Percentiles rank a stretch among this genome's conserved stretches.
phyloP scores from a whole-genome alignment of 2,113 vertebrate genomes.

The Gymnogyps californianus region DNA sequence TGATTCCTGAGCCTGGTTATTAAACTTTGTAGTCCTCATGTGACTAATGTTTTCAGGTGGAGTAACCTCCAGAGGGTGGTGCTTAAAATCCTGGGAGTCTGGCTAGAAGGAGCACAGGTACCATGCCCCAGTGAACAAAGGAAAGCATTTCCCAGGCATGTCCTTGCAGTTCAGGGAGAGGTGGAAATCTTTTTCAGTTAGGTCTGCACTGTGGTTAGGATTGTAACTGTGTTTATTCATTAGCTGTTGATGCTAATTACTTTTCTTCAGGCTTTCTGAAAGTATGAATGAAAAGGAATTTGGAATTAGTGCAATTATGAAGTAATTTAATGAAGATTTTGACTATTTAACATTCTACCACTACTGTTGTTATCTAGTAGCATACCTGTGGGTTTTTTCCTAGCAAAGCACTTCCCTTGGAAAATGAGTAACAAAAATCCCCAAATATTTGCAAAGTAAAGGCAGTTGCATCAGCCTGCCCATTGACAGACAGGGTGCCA shows the following conservation, averaged over 20 bases:
- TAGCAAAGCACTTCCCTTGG: background rate
- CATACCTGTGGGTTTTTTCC: background rate
- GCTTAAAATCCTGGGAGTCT: background rate
- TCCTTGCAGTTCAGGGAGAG: background rate
- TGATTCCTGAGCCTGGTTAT: background rate
- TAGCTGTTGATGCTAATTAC: background rate
- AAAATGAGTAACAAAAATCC: background rate
- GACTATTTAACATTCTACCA: background rate
- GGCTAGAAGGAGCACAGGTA: background rate
- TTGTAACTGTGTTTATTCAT: background rate
- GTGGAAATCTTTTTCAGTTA: background rate
- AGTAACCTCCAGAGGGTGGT: background rate
- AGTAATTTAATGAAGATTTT: background rate
- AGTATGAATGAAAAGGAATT: background rate
- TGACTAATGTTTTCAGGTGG: background rate
- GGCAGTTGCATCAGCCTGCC: background rate
- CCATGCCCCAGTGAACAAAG: background rate
- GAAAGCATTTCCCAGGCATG: background rate
- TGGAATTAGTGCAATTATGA: background rate
- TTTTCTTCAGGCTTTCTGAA: background rate
- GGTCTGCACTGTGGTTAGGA: background rate
- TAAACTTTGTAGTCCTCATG: background rate
- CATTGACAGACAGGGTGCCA: background rate
- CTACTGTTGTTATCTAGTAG: background rate
- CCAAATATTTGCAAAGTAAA: background rate